These are phyloP conservation scores for Saccostrea echinata DNA, from an alignment of 1,140 invertebrate species.

Conservation along the genomic window DNA sequence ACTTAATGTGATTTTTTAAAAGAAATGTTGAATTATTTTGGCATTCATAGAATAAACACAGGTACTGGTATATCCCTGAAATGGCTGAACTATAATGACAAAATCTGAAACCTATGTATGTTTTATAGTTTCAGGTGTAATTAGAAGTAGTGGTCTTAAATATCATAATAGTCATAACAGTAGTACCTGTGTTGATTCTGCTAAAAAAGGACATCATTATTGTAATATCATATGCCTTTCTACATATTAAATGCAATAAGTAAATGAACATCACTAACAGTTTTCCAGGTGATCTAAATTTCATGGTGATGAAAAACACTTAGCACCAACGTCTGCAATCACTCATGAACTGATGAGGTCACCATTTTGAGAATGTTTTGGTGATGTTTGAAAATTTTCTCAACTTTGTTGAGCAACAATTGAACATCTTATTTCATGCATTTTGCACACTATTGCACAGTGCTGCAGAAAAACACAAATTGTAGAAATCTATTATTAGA, in stretches of 20 bases:
- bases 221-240: slow-evolving; percentile 1
- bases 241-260: not conserved
- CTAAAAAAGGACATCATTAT: not conserved
- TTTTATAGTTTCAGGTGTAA: not conserved
- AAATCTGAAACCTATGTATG: not conserved
- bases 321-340: slow-evolving; percentile 14
- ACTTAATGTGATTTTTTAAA: not conserved
- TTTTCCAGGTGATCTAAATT: slow-evolving; percentile 14
- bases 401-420: slow-evolving; percentile 43
- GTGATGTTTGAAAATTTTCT: slow-evolving; percentile 2
- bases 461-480: slow-evolving; percentile 11
- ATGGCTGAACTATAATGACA: not conserved
- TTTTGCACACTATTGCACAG: slow-evolving; percentile 8
- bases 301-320: slow-evolving; percentile 24
- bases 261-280: slow-evolving; percentile 1
- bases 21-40: not conserved
- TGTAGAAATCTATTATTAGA: not conserved
- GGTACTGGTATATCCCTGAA: not conserved
- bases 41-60: not conserved
- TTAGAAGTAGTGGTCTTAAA: not conserved
- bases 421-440: not conserved
- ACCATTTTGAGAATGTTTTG: slow-evolving; percentile 25
- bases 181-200: slow-evolving; percentile 11
- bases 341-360: slow-evolving; percentile 4
- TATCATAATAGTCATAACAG: not conserved